Evolutionary conservation across 2,113 vertebrate genomes (phyloP).

Genomic region (Ia io): DNA sequence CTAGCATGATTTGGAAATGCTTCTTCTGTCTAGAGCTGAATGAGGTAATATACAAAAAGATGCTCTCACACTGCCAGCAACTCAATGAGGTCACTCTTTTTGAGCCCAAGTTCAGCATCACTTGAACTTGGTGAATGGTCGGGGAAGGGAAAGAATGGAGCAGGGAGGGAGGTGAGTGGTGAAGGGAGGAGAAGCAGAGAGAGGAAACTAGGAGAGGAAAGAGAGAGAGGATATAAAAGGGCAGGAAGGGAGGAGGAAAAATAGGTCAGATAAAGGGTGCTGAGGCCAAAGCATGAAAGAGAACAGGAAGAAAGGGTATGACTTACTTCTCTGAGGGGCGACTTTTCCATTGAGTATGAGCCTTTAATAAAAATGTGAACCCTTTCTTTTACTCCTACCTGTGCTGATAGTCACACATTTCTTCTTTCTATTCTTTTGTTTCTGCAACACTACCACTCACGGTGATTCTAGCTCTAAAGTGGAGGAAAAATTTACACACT

Average conservation of each 20-base stretch:
- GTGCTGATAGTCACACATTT: neutral
- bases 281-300: neutral
- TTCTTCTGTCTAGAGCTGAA: neutral
- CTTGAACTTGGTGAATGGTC: neutral
- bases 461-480: neutral
- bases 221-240: neutral
- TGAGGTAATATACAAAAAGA: neutral
- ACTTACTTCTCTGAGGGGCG: neutral
- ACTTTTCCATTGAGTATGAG: neutral
- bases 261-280: neutral
- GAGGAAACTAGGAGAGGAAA: neutral
- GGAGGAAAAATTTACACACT: conserved; percentile 18
- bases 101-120: neutral
- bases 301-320: neutral
- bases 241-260: neutral
- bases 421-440: neutral
- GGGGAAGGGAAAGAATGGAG: neutral
- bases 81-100: neutral
- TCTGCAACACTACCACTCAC: neutral
- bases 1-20: neutral
- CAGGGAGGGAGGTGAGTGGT: no score
- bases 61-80: neutral
- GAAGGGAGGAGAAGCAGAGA: neutral
- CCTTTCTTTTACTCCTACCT: neutral
- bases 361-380: neutral